Base-by-base conservation (phyloP, 2,888 invertebrate species). In the Apoda limacodes region DNA sequence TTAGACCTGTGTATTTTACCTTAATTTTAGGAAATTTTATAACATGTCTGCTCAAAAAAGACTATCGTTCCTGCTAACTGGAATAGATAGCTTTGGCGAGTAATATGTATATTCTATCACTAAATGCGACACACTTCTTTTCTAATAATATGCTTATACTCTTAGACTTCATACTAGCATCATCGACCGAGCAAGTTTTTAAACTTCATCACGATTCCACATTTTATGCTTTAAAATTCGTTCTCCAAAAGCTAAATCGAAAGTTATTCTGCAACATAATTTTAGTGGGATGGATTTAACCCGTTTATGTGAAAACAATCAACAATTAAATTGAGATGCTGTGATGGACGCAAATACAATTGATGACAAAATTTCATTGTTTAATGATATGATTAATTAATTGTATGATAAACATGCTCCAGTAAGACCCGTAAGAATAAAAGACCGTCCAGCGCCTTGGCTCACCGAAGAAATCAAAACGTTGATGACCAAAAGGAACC, bases 381-480 rank as follows among this genome's bases (percentile, higher is more conserved):
- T n/a, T n/a, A n/a, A n/a, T n/a, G n/a, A n/a, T n/a, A n/a, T n/a
- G n/a, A n/a, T n/a, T n/a, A n/a, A n/a, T n/a, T n/a, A n/a, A n/a
- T n/a, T n/a, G n/a, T n/a, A n/a, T n/a, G n/a, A n/a, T n/a, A n/a
- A n/a, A n/a, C n/a, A n/a, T n/a, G n/a, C n/a, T n/a, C n/a, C n/a
- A n/a, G n/a, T n/a, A n/a, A n/a, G n/a, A n/a, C n/a, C n/a, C 11
- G 7, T 32, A 2, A 15, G 17, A 22, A 11, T 40, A 2, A 35
- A 38, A 22, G 30, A 35, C 9, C 19, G 28, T 4, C 37, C 35
- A 11, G 34, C 41, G 15, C 32, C 34, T 9, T 40, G 40, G 34
- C 22, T 34, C 7, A 22, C 35, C 2, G 28, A 17, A 2, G 21
- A n/a, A 1, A 28, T 37, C 9, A 28, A 31, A 14, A 12, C 6